Percentiles rank a stretch among this genome's conserved stretches.
phyloP scores from a whole-genome alignment of 1,140 invertebrate genomes.

The Lepidurus arcticus region DNA sequence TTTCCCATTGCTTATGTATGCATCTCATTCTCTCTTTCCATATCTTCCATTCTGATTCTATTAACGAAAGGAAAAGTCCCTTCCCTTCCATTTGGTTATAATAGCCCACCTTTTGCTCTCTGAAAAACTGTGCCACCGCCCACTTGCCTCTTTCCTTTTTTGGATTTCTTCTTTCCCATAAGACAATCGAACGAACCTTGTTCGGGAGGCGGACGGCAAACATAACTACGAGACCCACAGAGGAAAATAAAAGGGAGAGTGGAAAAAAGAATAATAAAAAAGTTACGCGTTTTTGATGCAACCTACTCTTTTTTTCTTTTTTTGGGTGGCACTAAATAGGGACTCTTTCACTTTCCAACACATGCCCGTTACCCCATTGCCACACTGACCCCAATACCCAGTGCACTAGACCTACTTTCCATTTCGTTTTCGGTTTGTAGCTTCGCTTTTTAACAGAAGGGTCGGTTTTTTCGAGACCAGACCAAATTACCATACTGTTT shows the following conservation, averaged over 20 bases:
- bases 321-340: not conserved
- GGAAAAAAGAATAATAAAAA: not conserved
- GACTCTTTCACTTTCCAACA: constrained; percentile 21
- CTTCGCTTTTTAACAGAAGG: too few species aligned
- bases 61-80: constrained; percentile 18
- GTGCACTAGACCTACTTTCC: constrained; percentile 35
- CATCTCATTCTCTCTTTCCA: not conserved
- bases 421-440: not conserved
- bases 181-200: not conserved
- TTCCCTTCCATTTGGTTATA: not conserved
- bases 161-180: not conserved
- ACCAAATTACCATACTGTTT: not conserved
- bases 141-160: not conserved
- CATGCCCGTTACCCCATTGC: constrained; percentile 27
- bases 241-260: not conserved
- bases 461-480: not conserved
- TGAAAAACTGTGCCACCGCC: constrained; percentile 10
- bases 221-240: not conserved
- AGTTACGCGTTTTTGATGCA: not conserved
- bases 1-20: not conserved
- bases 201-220: not conserved
- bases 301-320: not conserved
- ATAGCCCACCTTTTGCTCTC: not conserved
- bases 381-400: constrained; percentile 34
- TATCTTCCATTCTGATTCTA: not conserved